Evolutionary conservation across 2,888 invertebrate genomes (phyloP).

Genomic region (Dichetophora obliterata): DNA sequence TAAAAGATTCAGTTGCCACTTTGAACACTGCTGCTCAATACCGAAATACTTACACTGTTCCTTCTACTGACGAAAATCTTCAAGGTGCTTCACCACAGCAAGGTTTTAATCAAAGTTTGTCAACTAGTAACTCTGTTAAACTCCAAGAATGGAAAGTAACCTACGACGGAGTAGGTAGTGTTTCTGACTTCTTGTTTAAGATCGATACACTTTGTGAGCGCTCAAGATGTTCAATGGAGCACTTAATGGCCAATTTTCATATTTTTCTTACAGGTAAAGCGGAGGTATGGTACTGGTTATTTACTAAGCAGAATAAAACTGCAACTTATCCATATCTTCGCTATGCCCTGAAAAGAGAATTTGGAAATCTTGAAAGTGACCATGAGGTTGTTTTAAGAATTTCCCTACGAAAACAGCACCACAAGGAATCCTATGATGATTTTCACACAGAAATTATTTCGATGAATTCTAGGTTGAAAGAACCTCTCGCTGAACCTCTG

Average conservation of each 20-base stretch:
- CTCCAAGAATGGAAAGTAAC: conserved; percentile 32
- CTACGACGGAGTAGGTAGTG: too few species aligned
- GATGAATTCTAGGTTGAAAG: too few species aligned
- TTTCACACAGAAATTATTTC: neutral
- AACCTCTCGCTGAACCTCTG: neutral
- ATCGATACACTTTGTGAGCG: too few species aligned
- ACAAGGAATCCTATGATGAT: neutral
- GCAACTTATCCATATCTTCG: too few species aligned
- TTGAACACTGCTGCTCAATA: neutral
- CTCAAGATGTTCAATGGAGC: neutral
- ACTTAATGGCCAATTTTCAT: conserved; percentile 32
- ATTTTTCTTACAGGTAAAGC: conserved; percentile 21
- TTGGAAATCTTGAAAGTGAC: too few species aligned
- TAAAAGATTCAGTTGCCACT: neutral
- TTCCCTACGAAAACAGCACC: neutral
- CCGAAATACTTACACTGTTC: neutral
- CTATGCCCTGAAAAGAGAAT: too few species aligned
- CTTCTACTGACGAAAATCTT: neutral
- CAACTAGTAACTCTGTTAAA: neutral
- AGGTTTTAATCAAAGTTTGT: neutral
- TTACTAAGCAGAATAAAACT: too few species aligned
- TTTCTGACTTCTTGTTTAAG: too few species aligned
- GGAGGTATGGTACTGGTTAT: conserved; percentile 32
- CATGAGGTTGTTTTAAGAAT: neutral
- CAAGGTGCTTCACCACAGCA: neutral